These are phyloP conservation scores for Bombus cullumanus DNA, from an alignment of 1,140 invertebrate species.

Conservation along the genomic window DNA sequence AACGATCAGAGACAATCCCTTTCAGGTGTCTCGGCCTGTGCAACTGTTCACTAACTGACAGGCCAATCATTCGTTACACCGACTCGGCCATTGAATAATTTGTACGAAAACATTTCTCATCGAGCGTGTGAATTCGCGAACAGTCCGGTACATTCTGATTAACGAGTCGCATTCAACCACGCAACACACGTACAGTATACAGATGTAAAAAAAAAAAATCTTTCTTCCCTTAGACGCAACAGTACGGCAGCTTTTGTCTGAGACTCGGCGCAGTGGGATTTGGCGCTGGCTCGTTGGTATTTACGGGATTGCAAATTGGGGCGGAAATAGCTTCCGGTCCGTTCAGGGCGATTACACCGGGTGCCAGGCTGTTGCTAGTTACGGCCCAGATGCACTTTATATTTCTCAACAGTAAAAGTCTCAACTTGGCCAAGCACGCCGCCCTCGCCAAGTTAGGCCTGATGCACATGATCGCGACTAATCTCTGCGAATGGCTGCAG, in stretches of 20 bases:
- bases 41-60: neutral
- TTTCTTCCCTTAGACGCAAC: conserved; percentile 82
- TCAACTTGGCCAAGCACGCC: conserved; percentile 85
- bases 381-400: conserved; percentile 88
- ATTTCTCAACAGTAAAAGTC: conserved; percentile 86
- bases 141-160: conserved; percentile 9
- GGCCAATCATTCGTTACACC: neutral
- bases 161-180: neutral
- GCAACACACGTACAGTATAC: conserved; percentile 22
- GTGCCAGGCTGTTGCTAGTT: conserved; percentile 84
- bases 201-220: conserved; percentile 3
- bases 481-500: conserved; percentile 92
- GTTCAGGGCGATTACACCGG: conserved; percentile 84
- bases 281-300: conserved; percentile 87
- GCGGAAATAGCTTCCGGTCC: conserved; percentile 83
- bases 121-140: neutral
- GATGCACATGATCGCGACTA: conserved; percentile 93
- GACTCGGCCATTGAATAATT: neutral
- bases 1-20: neutral
- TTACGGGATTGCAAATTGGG: conserved; percentile 86
- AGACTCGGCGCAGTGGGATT: conserved; percentile 91
- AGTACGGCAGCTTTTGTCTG: conserved; percentile 91
- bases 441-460: conserved; percentile 89
- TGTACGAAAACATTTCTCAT: neutral
- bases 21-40: neutral